A percentile compares a stretch with the other conserved stretches of the same genome.
Evolutionary conservation across 2,113 vertebrate genomes (phyloP).

Genomic region (Aphyosemion australe): DNA sequence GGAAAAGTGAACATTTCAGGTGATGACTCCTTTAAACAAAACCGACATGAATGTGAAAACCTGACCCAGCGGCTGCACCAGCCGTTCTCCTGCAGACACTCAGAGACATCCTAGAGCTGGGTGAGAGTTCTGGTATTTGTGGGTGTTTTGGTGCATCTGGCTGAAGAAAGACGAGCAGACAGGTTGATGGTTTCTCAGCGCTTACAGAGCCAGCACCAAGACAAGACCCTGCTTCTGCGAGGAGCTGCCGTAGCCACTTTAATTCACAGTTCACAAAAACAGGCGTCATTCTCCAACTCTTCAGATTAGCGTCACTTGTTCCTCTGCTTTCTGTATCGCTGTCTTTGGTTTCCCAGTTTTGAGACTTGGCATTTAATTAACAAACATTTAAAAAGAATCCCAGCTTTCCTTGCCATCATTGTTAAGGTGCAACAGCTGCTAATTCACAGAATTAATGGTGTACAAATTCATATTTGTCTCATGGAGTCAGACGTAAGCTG

Average conservation of each 20-base stretch:
- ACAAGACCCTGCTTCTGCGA: slow-evolving; percentile 81
- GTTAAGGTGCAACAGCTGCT: slow-evolving; percentile 17
- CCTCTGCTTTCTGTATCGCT: neutral
- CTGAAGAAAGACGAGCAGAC: slow-evolving; percentile 25
- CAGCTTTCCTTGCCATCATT: neutral
- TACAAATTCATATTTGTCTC: slow-evolving; percentile 3
- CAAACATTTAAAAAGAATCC: slow-evolving; percentile 4
- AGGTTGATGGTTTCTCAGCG: slow-evolving; percentile 28
- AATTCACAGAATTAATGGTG: slow-evolving; percentile 15
- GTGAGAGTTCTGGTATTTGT: no score
- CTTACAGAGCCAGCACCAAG: slow-evolving; percentile 69
- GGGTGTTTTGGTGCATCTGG: no score
- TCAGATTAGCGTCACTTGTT: slow-evolving; percentile 41
- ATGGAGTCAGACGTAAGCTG: slow-evolving; percentile 7
- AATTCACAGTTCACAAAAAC: slow-evolving; percentile 75
- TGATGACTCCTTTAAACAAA: no score
- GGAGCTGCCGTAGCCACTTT: slow-evolving; percentile 71
- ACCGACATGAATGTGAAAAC: no score
- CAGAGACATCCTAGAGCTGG: no score
- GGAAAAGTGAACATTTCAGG: no score
- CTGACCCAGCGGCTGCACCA: no score
- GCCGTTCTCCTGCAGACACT: no score
- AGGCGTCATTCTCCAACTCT: slow-evolving; percentile 43
- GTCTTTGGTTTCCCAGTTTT: slow-evolving; percentile 50
- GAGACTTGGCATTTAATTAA: slow-evolving; percentile 2